A percentile compares a stretch with the other conserved stretches of the same genome.
phyloP scores from a whole-genome alignment of 2,888 invertebrate genomes.

The Drosophila longiperda region DNA sequence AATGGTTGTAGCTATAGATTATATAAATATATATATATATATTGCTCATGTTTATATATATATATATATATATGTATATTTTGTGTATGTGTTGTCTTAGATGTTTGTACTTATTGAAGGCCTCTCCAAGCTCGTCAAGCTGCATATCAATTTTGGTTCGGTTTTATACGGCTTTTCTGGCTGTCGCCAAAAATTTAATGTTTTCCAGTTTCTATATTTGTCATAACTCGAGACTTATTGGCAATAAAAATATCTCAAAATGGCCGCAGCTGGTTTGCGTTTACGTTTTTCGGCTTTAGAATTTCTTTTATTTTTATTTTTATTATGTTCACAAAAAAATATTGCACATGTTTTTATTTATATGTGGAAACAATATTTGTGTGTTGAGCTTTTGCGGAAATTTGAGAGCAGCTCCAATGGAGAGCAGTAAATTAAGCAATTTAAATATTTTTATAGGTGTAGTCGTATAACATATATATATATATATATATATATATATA shows the following conservation, averaged over 20 bases:
- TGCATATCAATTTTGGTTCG: slow-evolving; percentile 51
- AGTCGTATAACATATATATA: background rate
- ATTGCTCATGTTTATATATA: background rate
- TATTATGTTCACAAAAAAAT: slow-evolving; percentile 29
- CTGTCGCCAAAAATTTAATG: slow-evolving; percentile 73
- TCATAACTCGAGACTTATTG: slow-evolving; percentile 72
- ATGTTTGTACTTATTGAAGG: slow-evolving; percentile 56
- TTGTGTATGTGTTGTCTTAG: background rate
- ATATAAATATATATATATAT: background rate
- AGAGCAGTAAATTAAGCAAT: slow-evolving; percentile 13
- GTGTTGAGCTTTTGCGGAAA: slow-evolving; percentile 18
- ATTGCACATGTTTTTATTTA: slow-evolving; percentile 21
- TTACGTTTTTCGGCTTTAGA: slow-evolving; percentile 13
- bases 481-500: too few species aligned
- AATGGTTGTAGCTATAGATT: slow-evolving; percentile 19
- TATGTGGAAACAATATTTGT: slow-evolving; percentile 3
- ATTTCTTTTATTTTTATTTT: slow-evolving; percentile 12
- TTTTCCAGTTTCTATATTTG: slow-evolving; percentile 76
- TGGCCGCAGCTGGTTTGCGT: slow-evolving; percentile 75
- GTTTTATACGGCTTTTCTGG: slow-evolving; percentile 66
- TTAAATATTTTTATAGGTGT: background rate
- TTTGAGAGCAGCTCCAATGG: slow-evolving; percentile 9
- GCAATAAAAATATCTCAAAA: slow-evolving; percentile 74
- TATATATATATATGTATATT: background rate
- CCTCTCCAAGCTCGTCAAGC: slow-evolving; percentile 47